Conservation (phyloP, 2,888 invertebrate genomes). For the Branchellion lobata region DNA sequence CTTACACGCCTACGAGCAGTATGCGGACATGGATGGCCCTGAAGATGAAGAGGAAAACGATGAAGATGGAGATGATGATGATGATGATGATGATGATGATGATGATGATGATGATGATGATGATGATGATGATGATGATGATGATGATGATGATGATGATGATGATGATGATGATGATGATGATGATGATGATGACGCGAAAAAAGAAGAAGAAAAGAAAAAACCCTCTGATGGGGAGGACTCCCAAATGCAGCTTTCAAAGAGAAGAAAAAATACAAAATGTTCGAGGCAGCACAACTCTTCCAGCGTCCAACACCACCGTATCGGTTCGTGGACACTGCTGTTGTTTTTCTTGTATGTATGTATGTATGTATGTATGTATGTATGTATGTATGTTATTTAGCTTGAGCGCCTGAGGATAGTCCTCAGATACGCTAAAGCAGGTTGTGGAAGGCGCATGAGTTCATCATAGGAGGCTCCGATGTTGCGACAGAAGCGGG, state of each 20-base stretch:
- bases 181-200: neutral
- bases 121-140: conserved; percentile 52
- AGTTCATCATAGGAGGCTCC: no score
- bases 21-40: conserved; percentile 48
- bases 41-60: conserved; percentile 1
- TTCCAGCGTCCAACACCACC: no score
- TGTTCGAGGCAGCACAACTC: no score
- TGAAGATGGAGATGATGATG: neutral
- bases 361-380: no score
- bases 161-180: conserved; percentile 24
- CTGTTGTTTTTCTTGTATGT: no score
- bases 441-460: no score
- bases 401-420: no score
- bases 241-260: neutral
- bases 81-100: neutral
- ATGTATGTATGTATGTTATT: no score
- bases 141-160: neutral
- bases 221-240: neutral
- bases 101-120: conserved; percentile 66
- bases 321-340: no score
- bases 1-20: conserved; percentile 77
- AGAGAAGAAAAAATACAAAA: neutral
- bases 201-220: conserved; percentile 67
- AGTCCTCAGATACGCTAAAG: no score
- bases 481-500: no score